Evolutionary conservation across 1,140 invertebrate species (phyloP).

Genomic region (Ruditapes philippinarum): DNA sequence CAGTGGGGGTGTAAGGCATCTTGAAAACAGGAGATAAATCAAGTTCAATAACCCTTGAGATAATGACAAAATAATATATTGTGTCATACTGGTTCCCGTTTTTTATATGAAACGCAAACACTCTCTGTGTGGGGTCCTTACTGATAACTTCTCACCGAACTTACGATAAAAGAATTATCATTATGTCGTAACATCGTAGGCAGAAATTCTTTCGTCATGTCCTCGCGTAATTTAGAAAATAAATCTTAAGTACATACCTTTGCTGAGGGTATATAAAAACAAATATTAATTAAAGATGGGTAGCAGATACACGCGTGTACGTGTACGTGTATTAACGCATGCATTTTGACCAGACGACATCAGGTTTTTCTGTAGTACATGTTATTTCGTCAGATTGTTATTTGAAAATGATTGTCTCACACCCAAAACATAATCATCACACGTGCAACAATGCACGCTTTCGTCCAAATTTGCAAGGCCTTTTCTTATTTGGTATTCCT

Average conservation of each 20-base stretch:
- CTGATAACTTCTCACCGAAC: not conserved
- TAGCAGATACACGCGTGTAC: no score
- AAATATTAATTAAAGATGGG: no score
- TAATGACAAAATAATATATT: not conserved
- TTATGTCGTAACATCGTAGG: no score
- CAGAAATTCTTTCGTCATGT: not conserved
- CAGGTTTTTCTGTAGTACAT: no score
- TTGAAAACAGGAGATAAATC: conserved; percentile 7
- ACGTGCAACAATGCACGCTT: no score
- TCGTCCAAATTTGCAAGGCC: no score
- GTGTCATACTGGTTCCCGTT: not conserved
- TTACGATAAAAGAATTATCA: not conserved
- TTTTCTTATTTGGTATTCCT: no score
- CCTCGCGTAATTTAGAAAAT: not conserved
- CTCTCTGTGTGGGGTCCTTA: not conserved
- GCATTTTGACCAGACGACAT: no score
- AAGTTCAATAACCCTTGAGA: conserved; percentile 3
- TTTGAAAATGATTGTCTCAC: no score
- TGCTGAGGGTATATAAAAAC: not conserved
- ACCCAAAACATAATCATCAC: no score
- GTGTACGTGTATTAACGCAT: no score
- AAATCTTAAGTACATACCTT: not conserved
- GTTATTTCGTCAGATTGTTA: no score
- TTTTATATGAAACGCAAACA: not conserved
- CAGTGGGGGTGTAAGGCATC: not conserved